Evolutionary conservation across 2,888 invertebrate genomes (phyloP).

Genomic region (Meloe dianella): DNA sequence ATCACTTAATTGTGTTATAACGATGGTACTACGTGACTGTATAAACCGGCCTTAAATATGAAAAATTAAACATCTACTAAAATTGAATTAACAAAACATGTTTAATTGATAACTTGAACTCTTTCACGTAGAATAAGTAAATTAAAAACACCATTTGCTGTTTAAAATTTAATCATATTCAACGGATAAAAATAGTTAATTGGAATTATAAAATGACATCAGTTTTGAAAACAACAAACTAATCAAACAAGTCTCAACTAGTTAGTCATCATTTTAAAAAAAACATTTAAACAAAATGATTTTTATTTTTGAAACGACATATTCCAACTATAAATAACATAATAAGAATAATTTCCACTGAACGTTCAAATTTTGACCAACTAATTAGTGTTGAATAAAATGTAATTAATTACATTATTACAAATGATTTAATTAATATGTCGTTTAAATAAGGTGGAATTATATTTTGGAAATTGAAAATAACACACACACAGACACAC

Average conservation of each 20-base stretch:
- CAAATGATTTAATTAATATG: too few relatives aligned
- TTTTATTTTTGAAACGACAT: not conserved
- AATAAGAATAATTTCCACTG: not conserved
- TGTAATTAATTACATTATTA: too few relatives aligned
- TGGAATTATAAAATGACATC: not conserved
- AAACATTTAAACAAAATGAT: not conserved
- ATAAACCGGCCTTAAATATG: too few relatives aligned
- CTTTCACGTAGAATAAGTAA: too few relatives aligned
- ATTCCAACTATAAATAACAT: not conserved
- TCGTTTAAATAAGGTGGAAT: too few relatives aligned
- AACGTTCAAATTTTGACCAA: not conserved
- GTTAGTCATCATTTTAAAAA: not conserved
- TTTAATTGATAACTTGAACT: too few relatives aligned
- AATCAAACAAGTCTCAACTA: constrained; percentile 1
- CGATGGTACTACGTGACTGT: too few relatives aligned
- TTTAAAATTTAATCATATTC: too few relatives aligned
- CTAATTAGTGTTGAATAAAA: not conserved
- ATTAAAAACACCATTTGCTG: too few relatives aligned
- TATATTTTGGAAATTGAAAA: not conserved
- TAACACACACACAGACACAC: not conserved
- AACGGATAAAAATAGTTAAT: not conserved
- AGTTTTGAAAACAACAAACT: not conserved
- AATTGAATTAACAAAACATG: too few relatives aligned
- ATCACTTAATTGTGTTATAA: too few relatives aligned
- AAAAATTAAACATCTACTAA: too few relatives aligned